Evolutionary conservation across 1,140 invertebrate genomes (phyloP).

Genomic region (Physella acuta): DNA sequence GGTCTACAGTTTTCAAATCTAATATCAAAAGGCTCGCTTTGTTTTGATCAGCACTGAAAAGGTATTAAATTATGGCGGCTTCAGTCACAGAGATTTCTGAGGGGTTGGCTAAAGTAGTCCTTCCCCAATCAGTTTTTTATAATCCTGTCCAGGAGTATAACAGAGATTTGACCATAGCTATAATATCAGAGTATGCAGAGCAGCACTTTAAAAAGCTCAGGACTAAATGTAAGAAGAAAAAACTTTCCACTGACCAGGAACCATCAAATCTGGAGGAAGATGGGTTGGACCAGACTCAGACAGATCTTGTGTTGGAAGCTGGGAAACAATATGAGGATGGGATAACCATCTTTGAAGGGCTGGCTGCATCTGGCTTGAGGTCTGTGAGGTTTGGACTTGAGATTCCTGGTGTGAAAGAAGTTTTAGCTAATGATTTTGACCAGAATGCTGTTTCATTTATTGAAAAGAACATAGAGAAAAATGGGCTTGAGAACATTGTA

Average conservation of each 20-base stretch:
- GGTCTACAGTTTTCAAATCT: neutral
- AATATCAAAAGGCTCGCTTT: neutral
- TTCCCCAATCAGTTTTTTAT: conserved; percentile 80
- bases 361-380: conserved; percentile 91
- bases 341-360: conserved; percentile 79
- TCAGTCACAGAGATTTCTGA: conserved; percentile 62
- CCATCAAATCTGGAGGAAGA: conserved; percentile 1
- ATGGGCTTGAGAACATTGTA: conserved; percentile 76
- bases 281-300: too few relatives aligned
- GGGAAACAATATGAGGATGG: conserved; percentile 39
- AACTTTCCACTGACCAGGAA: neutral
- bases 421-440: conserved; percentile 95
- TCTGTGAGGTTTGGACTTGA: conserved; percentile 96
- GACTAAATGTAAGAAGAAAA: conserved; percentile 19
- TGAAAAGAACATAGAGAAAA: conserved; percentile 77
- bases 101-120: conserved; percentile 74
- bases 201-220: conserved; percentile 36
- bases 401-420: conserved; percentile 76
- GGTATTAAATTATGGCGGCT: neutral
- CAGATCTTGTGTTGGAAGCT: conserved; percentile 6
- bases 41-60: neutral
- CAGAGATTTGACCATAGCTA: conserved; percentile 80
- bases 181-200: conserved; percentile 54
- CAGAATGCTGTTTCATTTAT: conserved; percentile 83
- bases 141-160: conserved; percentile 98